A percentile compares a stretch with the other conserved stretches of the same genome.
These are phyloP conservation scores for Agriopis aurantiaria DNA, from an alignment of 2,888 invertebrate genomes.

Conservation along the genomic window DNA sequence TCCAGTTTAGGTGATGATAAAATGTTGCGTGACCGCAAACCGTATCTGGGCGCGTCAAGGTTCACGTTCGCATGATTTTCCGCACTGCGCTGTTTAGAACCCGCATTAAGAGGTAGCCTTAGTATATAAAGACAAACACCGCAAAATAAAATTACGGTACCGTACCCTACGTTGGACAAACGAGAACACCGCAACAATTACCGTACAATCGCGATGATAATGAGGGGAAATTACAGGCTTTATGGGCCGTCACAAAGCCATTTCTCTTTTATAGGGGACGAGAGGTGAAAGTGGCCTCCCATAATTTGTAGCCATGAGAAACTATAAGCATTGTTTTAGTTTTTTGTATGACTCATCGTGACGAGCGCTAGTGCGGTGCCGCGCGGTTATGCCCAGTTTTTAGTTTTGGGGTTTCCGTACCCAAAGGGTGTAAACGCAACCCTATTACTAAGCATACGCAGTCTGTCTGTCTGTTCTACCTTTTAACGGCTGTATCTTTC, in stretches of 20 bases:
- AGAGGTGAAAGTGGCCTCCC: slow-evolving; percentile 11
- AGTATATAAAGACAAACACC: not conserved
- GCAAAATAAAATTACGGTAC: slow-evolving; percentile 5
- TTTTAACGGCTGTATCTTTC: no score
- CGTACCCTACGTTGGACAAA: slow-evolving; percentile 1
- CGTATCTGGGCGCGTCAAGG: no score
- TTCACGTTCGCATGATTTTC: no score
- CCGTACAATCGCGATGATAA: slow-evolving; percentile 10
- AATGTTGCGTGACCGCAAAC: no score
- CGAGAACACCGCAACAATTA: slow-evolving; percentile 11
- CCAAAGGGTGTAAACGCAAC: no score
- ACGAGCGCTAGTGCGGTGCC: not conserved
- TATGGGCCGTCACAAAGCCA: slow-evolving; percentile 13
- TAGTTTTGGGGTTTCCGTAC: no score
- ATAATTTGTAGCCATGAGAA: slow-evolving; percentile 1
- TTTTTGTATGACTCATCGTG: not conserved
- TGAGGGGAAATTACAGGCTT: slow-evolving; percentile 22
- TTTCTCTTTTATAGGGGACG: slow-evolving; percentile 10
- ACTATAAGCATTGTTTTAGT: not conserved
- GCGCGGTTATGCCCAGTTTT: no score
- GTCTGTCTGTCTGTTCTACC: no score
- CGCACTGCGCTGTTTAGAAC: no score
- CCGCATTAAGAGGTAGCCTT: no score
- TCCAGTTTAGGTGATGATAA: no score
- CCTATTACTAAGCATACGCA: no score